phyloP scores from a whole-genome alignment of 1,140 invertebrate genomes.

The Cydia pomonella region DNA sequence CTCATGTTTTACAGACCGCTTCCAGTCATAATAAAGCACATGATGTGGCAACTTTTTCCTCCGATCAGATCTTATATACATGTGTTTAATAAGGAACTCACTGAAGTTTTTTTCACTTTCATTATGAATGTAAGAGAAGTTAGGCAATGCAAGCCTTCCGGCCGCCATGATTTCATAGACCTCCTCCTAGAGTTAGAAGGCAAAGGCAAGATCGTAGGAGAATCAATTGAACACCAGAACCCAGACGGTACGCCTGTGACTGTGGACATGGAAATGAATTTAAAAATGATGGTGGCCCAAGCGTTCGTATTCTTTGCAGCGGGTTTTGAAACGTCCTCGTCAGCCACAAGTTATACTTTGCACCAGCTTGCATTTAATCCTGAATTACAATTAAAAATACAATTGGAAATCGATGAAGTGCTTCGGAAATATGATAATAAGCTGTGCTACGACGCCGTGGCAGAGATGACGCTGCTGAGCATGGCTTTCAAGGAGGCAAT shows the following conservation, averaged over 20 bases:
- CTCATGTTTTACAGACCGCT: constrained; percentile 46
- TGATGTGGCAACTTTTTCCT: constrained; percentile 44
- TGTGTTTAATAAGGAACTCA: constrained; percentile 48
- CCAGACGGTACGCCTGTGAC: constrained; percentile 45
- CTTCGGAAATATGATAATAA: constrained; percentile 73
- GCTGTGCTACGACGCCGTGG: constrained; percentile 82
- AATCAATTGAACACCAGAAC: constrained; percentile 64
- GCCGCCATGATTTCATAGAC: constrained; percentile 81
- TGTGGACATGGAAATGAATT: constrained; percentile 51
- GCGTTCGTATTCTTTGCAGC: constrained; percentile 81
- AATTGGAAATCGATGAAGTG: constrained; percentile 75
- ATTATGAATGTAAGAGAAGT: constrained; percentile 62
- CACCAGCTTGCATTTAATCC: constrained; percentile 76
- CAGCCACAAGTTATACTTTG: constrained; percentile 70
- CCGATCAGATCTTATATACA: constrained; percentile 35
- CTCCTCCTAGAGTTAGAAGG: constrained; percentile 76
- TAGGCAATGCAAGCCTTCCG: constrained; percentile 61
- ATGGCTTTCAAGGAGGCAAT: constrained; percentile 54
- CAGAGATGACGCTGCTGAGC: constrained; percentile 81
- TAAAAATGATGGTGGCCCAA: constrained; percentile 71
- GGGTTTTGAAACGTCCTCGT: constrained; percentile 78
- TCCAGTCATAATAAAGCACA: constrained; percentile 20
- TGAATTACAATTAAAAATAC: constrained; percentile 73
- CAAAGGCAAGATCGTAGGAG: constrained; percentile 46
- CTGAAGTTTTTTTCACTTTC: constrained; percentile 54